Base-by-base conservation (phyloP, 2,797 vertebrate genomes). In the Galago senegalensis region DNA sequence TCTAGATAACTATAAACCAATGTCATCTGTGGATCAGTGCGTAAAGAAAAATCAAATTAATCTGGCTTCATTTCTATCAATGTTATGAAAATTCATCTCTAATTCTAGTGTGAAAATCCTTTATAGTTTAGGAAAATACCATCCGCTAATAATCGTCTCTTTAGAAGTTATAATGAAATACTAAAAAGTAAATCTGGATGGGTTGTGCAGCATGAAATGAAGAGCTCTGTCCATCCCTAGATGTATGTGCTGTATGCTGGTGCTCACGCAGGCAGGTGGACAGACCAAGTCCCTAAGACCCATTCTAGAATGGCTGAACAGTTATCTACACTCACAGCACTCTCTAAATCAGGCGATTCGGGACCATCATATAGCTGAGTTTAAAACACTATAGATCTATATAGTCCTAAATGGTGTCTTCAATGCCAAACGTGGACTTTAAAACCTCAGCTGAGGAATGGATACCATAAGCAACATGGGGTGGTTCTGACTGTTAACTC, bases 291-390 rank as follows among this genome's bases (percentile, higher is more conserved):
- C 81, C 92, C 79, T 10, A 1, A 63, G 17, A 86, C 13, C 34
- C 29, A 14, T 34, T 77, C 29, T 61, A 87, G 31, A 87, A 84
- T 7, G 40, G 69, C 70, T 58, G 25, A 46, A 53, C 27, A 87
- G 69, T 91, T 73, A 94, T 88, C 96, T 94, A 69, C 58, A 75
- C 18, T 49, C 82, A 77, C 81, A 91, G 76, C 37, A 63, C 63
- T 75, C 73, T 31, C 94, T 87, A 60, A 88, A 93, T 61, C 70
- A 87, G 73, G 89, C 63, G 91, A 92, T 65, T 91, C 53, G 25
- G 73, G 77, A 34, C 80, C 80, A 82, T 80, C 81, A 37, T 3
- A 70, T 2, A 65, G 40, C 6, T 56, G 20, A 92, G 75, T 77
- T 67, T 49, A 61, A 61, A 82, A 72, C 46, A 81, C 6, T 43